Evolutionary conservation across 64 coral and sea anemone genomes (phyloP).

Genomic region (Acropora tenuis): DNA sequence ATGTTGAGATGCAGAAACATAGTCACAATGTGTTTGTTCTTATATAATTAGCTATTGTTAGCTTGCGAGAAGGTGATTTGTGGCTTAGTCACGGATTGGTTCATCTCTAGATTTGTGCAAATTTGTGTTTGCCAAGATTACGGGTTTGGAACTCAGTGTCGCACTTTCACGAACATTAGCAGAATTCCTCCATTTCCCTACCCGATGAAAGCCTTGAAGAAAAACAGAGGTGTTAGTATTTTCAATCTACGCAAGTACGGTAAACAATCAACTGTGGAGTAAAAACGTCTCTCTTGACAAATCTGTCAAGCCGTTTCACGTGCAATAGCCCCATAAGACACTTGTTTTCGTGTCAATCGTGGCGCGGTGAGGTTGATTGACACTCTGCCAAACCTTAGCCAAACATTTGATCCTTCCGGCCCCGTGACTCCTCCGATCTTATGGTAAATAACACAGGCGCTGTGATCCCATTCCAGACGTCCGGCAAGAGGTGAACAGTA

Average conservation of each 20-base stretch:
- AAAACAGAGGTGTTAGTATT: conserved; percentile 2
- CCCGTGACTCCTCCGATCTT: conserved; percentile 14
- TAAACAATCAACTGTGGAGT: not conserved
- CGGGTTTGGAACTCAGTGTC: conserved; percentile 1
- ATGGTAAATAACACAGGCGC: conserved; percentile 18
- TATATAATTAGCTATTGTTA: not conserved
- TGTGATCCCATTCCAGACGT: conserved; percentile 25
- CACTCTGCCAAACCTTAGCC: not conserved
- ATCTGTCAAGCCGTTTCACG: conserved; percentile 12
- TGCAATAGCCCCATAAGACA: not conserved
- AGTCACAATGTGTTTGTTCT: not conserved
- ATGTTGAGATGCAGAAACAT: not conserved
- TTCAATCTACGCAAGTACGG: not conserved
- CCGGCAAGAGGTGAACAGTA: not conserved
- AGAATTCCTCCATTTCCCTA: conserved; percentile 37
- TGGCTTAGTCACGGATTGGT: not conserved
- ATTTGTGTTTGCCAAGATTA: not conserved
- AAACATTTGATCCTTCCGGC: conserved; percentile 48
- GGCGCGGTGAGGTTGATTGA: not conserved
- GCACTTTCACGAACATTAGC: conserved; percentile 30
- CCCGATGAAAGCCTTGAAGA: not conserved
- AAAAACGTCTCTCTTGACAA: not conserved
- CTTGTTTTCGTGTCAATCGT: not conserved
- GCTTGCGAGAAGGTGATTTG: conserved; percentile 18
- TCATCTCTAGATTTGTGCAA: not conserved